Conservation (phyloP, 2,797 vertebrate genomes). For the Sebastolobus alascanus region DNA sequence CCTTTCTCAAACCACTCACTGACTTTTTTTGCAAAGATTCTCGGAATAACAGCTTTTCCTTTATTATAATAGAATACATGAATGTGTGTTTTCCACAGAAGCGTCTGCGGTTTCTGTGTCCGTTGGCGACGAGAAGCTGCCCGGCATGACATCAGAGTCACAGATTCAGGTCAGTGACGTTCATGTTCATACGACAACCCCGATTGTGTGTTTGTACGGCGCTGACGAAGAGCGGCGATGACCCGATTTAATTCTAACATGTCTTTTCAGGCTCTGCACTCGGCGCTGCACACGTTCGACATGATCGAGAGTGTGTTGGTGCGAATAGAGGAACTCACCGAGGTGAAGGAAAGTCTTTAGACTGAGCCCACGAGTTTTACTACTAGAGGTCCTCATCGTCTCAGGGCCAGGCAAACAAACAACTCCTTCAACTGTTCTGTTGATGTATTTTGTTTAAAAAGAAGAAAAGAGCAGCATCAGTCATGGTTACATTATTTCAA, state of each 20-base stretch:
- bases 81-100: slow-evolving; percentile 46
- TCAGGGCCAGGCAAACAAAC: slow-evolving; percentile 13
- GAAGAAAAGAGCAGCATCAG: not conserved
- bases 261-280: slow-evolving; percentile 91
- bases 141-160: slow-evolving; percentile 91
- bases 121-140: slow-evolving; percentile 88
- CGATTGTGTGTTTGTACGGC: not conserved
- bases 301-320: slow-evolving; percentile 97
- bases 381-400: not conserved
- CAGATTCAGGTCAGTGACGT: slow-evolving; percentile 89
- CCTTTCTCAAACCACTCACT: not conserved
- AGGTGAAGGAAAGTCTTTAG: slow-evolving; percentile 80
- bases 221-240: not conserved
- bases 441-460: not conserved
- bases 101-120: slow-evolving; percentile 84
- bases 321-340: slow-evolving; percentile 94
- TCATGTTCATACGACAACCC: not conserved
- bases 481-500: not conserved
- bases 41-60: not conserved
- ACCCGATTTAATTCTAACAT: not conserved
- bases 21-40: not conserved
- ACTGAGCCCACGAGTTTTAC: not conserved
- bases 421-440: slow-evolving; percentile 4
- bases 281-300: slow-evolving; percentile 96
- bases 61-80: not conserved